Evolutionary conservation across 2,113 vertebrate species (phyloP).

Genomic region (Catharus fuscescens): DNA sequence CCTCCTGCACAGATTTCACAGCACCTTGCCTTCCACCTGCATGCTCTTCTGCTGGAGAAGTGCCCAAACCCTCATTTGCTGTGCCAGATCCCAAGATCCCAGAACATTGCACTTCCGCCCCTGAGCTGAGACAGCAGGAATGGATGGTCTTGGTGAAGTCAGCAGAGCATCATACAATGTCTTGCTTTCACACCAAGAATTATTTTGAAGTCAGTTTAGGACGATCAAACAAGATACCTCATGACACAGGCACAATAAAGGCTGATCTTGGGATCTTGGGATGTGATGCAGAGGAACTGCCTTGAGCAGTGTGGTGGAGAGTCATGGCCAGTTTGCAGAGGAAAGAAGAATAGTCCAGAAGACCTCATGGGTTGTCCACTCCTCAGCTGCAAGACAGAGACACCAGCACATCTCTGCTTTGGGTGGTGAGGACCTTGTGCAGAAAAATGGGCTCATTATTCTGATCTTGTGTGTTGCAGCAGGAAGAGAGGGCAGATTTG

Average conservation of each 20-base stretch:
- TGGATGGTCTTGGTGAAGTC: not conserved
- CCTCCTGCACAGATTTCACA: not conserved
- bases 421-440: not conserved
- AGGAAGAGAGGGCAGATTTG: rapidly evolving
- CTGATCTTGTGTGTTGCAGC: rapidly evolving
- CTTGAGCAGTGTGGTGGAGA: rapidly evolving
- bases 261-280: not conserved
- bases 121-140: not conserved
- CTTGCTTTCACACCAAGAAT: not conserved
- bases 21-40: not conserved
- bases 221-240: not conserved
- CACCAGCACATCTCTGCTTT: not conserved
- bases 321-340: not conserved
- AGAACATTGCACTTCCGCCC: rapidly evolving
- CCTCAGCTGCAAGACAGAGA: not conserved
- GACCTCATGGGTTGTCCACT: too few species aligned
- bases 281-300: rapidly evolving
- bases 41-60: rapidly evolving
- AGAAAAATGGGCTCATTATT: not conserved
- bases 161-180: not conserved
- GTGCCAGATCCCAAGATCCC: not conserved
- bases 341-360: not conserved
- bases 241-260: not conserved
- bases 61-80: not conserved
- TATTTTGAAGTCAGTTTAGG: not conserved